These are phyloP conservation scores for Sylvia borin DNA, from an alignment of 2,797 vertebrate genomes.

Conservation along the genomic window DNA sequence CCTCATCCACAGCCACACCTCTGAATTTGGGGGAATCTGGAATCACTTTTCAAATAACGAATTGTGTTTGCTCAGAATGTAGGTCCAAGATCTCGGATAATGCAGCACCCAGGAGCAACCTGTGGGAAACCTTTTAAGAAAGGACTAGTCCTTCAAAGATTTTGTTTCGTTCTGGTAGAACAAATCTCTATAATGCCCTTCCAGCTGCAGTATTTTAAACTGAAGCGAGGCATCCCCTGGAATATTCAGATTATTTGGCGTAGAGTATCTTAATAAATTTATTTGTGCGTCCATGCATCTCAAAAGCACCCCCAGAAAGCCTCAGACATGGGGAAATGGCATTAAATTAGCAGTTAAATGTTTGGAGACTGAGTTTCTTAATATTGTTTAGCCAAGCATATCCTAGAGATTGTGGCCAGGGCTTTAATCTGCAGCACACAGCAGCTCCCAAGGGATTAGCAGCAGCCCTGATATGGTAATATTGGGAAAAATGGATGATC, in stretches of 20 bases:
- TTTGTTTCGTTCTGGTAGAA: not conserved
- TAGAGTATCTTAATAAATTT: constrained; percentile 30
- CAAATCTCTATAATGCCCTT: constrained; percentile 14
- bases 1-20: not conserved
- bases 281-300: not conserved
- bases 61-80: not conserved
- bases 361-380: not conserved
- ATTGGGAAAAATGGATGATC: constrained; percentile 70
- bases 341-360: constrained; percentile 25
- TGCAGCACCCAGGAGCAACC: not conserved
- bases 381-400: constrained; percentile 44
- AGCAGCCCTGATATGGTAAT: constrained; percentile 54
- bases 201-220: constrained; percentile 26
- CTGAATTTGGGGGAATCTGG: not conserved
- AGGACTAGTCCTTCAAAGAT: not conserved
- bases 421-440: constrained; percentile 63
- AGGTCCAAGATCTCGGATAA: not conserved
- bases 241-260: constrained; percentile 13
- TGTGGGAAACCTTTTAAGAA: not conserved
- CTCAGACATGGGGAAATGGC: not conserved
- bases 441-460: constrained; percentile 36
- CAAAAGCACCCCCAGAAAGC: not conserved
- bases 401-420: constrained; percentile 33
- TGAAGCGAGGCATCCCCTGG: not conserved
- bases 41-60: not conserved